Base-by-base conservation (phyloP, 1,140 invertebrate species). In the Camponotus floridanus region DNA sequence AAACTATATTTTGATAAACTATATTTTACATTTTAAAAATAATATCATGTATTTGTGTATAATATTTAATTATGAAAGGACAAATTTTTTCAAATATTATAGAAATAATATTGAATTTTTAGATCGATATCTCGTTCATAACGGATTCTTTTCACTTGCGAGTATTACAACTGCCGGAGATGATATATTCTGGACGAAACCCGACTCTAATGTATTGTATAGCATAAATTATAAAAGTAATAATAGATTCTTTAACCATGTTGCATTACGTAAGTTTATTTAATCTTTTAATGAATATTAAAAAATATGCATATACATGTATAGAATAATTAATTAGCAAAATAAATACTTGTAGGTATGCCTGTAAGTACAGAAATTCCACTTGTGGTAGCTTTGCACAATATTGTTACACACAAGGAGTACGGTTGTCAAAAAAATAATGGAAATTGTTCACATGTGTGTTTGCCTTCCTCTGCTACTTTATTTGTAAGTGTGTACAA, bases 381-480 rank as follows among this genome's bases (percentile, higher is more conserved):
- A 51, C 89, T 92, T 48, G 67, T 95, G 9, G 78, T 91, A 59
- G 84, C 92, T 85, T 84, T 92, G 76, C 79, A 90, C 45, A 80
- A 86, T 18, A 65, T 93, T 93, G 57, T 93, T 86, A 57, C 81
- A 90, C 21, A 92, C 92, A 92, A 91, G 81, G 88, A 93, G 4
- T 96, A 97, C 92, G 95, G 96, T 0, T 98, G 97, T 91, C 95
- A 95, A 51, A 92, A 93, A 21, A 93, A 96, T 26, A 97, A 97
- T 89, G 96, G 97, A 33, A 96, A 96, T 15, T 98, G 98, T 91
- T 96, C 97, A 18, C 97, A 98, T 92, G 92, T 97, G 13, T 98
- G 98, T 90, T 93, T 96, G 18, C 95, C 96, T 13, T 94, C 95
- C 6, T 64, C 85, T 89, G 74, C 62, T 73, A 51, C n/a, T 84